Base-by-base conservation (phyloP, 1,140 invertebrate species). In the Scylla paramamosain region DNA sequence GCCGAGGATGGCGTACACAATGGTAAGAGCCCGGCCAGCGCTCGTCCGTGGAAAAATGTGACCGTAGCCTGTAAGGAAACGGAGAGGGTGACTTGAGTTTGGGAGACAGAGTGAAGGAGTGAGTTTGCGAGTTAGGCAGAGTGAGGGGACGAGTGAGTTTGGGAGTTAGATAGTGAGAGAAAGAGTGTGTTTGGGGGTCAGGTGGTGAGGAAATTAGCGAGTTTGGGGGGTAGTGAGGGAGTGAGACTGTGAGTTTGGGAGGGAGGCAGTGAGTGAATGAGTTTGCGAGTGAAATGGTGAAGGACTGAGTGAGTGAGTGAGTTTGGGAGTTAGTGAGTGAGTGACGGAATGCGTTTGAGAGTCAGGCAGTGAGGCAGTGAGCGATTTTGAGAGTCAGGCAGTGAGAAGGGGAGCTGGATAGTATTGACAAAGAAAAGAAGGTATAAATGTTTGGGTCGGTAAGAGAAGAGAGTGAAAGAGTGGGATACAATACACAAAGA, bases 1-100 rank as follows among this genome's bases (percentile, higher is more conserved):
- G 10, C 99, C 99, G 94, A 99, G 98, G 88, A 99, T 98, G 6
- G 99, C 99, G 96, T 99, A 99, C 10, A 99, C 97, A 94, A 99
- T 99, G 0, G 99, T 99, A 8, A 99, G 97, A 0, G 98, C 98
- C 96, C 98, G 97, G 52, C 99, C 99, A 0, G 98, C 97, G 1
- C 97, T 98, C 10, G 99, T 99, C 92, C 98, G 98, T 0, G 99
- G 99, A 52, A 98, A 98, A 95, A 99, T 98, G 97, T 99, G 98
- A 88, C 99, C 99, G 97, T 99, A 99, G 96, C 99, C 99, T 99
- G 97, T 4, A 48, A 90, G 7, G 46, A 16, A 20, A 28, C 0
- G 59, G 39, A 16, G 14, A 25, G 20, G 3, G 52, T 29, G 90
- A 92, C 6, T 20, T 16, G 52, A 59, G 10, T 59, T 1, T 16